Evolutionary conservation across 2,113 vertebrate species (phyloP).

Genomic region (Ochotona princeps): DNA sequence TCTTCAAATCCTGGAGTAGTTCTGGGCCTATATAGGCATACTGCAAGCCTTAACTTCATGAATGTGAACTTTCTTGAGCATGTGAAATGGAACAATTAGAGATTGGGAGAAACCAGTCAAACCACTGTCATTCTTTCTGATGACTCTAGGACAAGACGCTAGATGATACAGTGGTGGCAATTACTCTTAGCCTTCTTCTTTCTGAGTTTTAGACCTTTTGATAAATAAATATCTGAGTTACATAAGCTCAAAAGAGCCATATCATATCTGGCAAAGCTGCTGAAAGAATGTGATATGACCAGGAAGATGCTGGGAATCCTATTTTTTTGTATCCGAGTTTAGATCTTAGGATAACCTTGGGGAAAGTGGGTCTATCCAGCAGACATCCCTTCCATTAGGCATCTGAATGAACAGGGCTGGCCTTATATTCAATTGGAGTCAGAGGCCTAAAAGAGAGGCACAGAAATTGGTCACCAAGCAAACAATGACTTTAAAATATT

Average conservation of each 20-base stretch:
- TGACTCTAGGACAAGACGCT: background rate
- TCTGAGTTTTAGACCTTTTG: background rate
- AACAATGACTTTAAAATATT: background rate
- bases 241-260: background rate
- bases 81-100: background rate
- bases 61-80: background rate
- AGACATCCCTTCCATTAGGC: background rate
- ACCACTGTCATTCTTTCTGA: background rate
- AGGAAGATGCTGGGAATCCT: background rate
- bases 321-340: background rate
- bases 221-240: background rate
- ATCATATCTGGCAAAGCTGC: background rate
- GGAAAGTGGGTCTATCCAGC: background rate
- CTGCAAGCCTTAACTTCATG: background rate
- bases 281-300: background rate
- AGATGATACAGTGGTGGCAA: background rate
- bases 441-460: background rate
- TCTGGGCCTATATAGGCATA: background rate
- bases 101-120: background rate
- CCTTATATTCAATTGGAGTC: background rate
- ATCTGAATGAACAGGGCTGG: background rate
- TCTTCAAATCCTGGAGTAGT: background rate
- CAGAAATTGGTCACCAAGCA: background rate
- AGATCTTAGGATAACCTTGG: background rate
- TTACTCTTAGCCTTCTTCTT: background rate